Base-by-base conservation (phyloP, 2,113 vertebrate genomes). In the Caretta caretta region DNA sequence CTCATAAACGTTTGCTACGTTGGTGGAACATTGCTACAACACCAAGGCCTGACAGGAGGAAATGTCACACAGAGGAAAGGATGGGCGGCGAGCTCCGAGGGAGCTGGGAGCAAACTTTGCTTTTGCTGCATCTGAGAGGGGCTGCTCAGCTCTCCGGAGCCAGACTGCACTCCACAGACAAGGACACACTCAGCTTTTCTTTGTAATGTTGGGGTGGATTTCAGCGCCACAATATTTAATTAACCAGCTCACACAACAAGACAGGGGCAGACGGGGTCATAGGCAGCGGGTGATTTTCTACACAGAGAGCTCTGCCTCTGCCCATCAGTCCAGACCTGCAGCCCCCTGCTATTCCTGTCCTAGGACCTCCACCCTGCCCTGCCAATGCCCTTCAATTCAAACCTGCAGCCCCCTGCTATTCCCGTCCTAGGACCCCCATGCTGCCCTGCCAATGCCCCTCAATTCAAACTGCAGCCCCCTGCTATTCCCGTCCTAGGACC, bases 241-340 rank as follows among this genome's bases (percentile, higher is more conserved):
- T 46, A 53, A 8, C 27, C 0, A 1, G 57, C 8, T 65, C 46
- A 35, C 0, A 0, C 0, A 1, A 81, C 0, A 0, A 19, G 84
- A 72, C 10, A 1, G 9, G 65, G 62, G 53, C 0, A 3, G 48
- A 16, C 3, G 3, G 35, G 46, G 0, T 5, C 31, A 29, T 89
- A 42, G 0, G 0, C 13, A 95, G 56, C 51, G 84, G 93, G 14
- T 4, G 27, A 84, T 5, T 80, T 72, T 3, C n/a, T 50, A 91
- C 20, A 8, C 13, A 2, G 0, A 1, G 72, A 38, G 57, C 89
- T 59, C 82, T 0, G 0, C n/a, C 3, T 0, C 9, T 35, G 89
- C 76, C 12, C 75, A 25, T 10, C 9, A 42, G 72, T 12, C 72
- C 10, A 27, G 38, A 42, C 19, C 54, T 56, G 75, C 62, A 72